Conservation (phyloP, 35 echinoderm and acorn worm species). For the Diadema setosum region DNA sequence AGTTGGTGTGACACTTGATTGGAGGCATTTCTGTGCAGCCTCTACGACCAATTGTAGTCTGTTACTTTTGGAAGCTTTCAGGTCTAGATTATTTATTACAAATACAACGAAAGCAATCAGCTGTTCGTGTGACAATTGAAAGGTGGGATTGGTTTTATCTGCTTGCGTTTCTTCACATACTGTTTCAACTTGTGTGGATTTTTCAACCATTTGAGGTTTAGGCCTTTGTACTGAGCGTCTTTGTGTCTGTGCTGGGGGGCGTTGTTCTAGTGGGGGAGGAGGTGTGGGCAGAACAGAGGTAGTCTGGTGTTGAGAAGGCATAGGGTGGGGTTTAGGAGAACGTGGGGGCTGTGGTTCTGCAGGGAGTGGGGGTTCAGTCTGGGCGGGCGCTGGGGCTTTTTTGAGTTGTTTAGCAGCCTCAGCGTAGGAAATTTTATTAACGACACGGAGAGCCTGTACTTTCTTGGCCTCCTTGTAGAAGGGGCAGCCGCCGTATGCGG, state of each 20-base stretch:
- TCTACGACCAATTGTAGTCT: not conserved
- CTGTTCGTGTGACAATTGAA: no score
- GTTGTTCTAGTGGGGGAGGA: no score
- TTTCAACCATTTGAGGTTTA: not conserved
- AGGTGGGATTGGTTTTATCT: not conserved
- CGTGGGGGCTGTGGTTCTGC: not conserved
- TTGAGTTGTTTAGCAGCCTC: not conserved
- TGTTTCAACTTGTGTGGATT: not conserved
- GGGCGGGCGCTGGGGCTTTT: not conserved
- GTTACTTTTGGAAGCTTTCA: not conserved
- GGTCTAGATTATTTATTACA: not conserved
- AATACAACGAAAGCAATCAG: no score
- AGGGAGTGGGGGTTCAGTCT: not conserved
- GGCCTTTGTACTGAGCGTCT: not conserved
- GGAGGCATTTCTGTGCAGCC: not conserved
- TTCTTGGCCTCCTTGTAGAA: not conserved
- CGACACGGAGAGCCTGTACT: not conserved
- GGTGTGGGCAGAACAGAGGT: not conserved
- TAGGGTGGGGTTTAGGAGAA: not conserved
- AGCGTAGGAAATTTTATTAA: not conserved
- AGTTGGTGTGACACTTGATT: not conserved
- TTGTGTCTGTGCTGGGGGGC: not conserved
- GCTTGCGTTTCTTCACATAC: not conserved
- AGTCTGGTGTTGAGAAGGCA: not conserved
- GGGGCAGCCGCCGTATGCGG: not conserved